These are phyloP conservation scores for Thamnophis sirtalis DNA, from an alignment of 2,113 vertebrate genomes.

Conservation along the genomic window DNA sequence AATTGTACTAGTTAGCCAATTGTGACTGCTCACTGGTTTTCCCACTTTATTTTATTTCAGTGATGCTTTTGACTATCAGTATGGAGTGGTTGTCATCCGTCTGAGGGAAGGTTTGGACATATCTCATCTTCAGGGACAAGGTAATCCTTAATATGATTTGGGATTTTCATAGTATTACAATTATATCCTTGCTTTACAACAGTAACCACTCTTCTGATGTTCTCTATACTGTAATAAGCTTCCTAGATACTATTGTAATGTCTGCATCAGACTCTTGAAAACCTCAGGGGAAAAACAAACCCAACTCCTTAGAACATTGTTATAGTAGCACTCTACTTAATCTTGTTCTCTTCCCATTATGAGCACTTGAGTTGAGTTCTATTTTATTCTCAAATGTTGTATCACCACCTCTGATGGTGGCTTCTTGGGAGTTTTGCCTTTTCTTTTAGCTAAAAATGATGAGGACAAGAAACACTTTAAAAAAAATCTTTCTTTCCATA, in stretches of 20 bases:
- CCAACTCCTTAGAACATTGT: neutral
- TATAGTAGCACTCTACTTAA: neutral
- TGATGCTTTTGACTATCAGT: constrained; percentile 95
- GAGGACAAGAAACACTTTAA: neutral
- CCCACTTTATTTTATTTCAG: constrained; percentile 61
- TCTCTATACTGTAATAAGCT: neutral
- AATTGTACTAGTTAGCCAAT: neutral
- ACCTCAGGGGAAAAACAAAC: neutral
- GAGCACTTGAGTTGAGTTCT: neutral
- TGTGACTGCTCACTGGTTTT: neutral
- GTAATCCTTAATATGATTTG: constrained; percentile 62
- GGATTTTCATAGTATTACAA: neutral
- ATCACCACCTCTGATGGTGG: neutral
- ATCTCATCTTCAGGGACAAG: constrained; percentile 97
- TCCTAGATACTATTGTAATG: neutral
- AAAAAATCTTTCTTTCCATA: neutral
- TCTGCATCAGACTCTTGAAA: neutral
- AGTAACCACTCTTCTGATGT: neutral
- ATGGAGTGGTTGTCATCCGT: constrained; percentile 89
- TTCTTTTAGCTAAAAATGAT: neutral
- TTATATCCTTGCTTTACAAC: neutral
- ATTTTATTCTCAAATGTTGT: neutral
- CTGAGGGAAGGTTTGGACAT: constrained; percentile 92
- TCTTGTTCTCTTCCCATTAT: neutral
- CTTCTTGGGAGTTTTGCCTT: neutral